phyloP scores from a whole-genome alignment of 2,888 invertebrate genomes.

The Chaetogeoica ovagalla region DNA sequence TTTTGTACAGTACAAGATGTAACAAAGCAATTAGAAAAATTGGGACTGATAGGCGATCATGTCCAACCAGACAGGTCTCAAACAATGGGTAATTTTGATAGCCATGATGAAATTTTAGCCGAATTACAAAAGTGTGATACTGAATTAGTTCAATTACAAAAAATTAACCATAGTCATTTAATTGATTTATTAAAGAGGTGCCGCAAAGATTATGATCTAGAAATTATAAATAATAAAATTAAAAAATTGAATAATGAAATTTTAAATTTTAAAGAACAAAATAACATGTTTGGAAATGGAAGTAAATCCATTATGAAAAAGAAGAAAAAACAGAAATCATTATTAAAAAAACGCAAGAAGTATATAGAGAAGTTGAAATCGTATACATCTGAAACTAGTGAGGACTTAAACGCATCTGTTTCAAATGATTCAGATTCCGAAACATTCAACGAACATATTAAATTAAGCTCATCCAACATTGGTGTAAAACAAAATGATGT shows the following conservation, averaged over 20 bases:
- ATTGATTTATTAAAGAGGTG: constrained; percentile 71
- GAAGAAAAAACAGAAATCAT: neutral
- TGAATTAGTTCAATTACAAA: constrained; percentile 75
- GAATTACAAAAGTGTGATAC: constrained; percentile 87
- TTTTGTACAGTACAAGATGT: neutral
- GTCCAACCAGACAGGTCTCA: neutral
- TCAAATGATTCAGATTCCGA: too few species aligned
- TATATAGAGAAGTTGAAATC: neutral
- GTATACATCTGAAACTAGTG: too few species aligned
- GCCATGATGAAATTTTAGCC: constrained; percentile 83
- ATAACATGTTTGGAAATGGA: neutral
- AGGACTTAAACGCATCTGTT: too few species aligned
- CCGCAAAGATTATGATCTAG: constrained; percentile 76
- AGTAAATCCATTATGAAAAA: neutral
- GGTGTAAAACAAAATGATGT: too few species aligned
- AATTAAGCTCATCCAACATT: too few species aligned
- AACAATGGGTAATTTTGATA: constrained; percentile 55
- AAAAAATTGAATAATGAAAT: constrained; percentile 72
- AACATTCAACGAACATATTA: too few species aligned
- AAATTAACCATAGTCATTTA: constrained; percentile 77
- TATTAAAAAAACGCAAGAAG: neutral
- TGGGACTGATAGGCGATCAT: constrained; percentile 6
- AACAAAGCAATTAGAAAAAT: constrained; percentile 2
- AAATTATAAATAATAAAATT: constrained; percentile 75
- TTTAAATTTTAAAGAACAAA: constrained; percentile 56